Base-by-base conservation (phyloP, 2,888 invertebrate genomes). In the Tortricodes alternella region DNA sequence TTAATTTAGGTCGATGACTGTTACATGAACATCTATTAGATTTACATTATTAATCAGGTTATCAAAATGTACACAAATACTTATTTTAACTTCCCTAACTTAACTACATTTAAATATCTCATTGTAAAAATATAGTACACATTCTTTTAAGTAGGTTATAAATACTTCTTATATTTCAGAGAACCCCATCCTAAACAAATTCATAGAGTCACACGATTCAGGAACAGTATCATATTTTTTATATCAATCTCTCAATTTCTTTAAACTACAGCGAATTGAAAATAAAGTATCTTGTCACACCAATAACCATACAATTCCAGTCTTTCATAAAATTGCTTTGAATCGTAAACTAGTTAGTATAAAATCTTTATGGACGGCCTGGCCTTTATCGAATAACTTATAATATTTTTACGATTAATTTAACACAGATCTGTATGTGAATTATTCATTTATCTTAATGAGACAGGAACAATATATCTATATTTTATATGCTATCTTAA, bases 1-100 rank as follows among this genome's bases (percentile, higher is more conserved):
- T 87, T 88, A 78, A 78, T 86, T 85, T 82, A 82, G 67, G 74
- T 72, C 67, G 73, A 81, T 82, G 85, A 85, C 85, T 82, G 74
- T 79, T 78, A 79, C 70, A 78, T 72, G 56, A 77, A 76, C 74
- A 76, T 83, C 73, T 71, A 71, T 71, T 73, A 79, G 65, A 73
- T 65, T 71, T 73, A 67, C 63, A 66, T 56, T 66, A 71, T 69
- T 67, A 69, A 66, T 68, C 57, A 73, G 79, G 74, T 84, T 87
- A 86, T 85, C 82, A 85, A 85, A 89, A 88, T 86, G 76, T 88
- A 88, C 86, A 87, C 85, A 85, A 89, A 84, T 80, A 76, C 76
- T 73, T 80, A 81, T 60, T 57, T 55, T 60, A 73, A 63, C 65
- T 80, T 78, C 66, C 66, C 76, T 79, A 83, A 67, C 74, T 81